Base-by-base conservation (phyloP, 2,113 vertebrate genomes). In the Stigmatopora nigra region DNA sequence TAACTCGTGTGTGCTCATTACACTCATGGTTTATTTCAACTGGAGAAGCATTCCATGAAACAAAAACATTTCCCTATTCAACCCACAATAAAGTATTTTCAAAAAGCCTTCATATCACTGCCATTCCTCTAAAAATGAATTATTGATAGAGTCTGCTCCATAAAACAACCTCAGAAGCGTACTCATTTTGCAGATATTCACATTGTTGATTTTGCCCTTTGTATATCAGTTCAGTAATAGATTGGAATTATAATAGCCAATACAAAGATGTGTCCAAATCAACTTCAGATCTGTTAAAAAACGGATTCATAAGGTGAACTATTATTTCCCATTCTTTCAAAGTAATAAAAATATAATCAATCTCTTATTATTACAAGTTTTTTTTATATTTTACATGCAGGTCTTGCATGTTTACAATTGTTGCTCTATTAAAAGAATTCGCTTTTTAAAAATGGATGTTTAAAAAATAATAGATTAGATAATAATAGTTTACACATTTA, bases 51-150 rank as follows among this genome's bases (percentile, higher is more conserved):
- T 41, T 22, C 14, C 15, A 25, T 45, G 25, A 8, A 46, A 63
- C 20, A 63, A 25, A 49, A 72, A 44, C 6, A 15, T 16, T 47
- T 8, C 47, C 16, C 7, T 31, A 3, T 36, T 9, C 0, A 1
- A 45, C 48, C 55, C 65, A 10, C 36, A 3, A n/a, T 35, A 64
- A 55, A 62, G 49, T 67, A 59, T 2, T 31, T 52, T 38, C 61
- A 68, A 19, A 11, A 31, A 56, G 22, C 11, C 19, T 68, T 55
- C 66, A 59, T 20, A 20, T 52, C 57, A n/a, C 12, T 60, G 15
- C 63, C 73, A 55, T 78, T 66, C 61, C 67, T 76, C 69, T 49
- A 45, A 71, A 7, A 64, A 75, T 78, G 70, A 85, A 77, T 80
- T 77, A 83, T 71, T 80, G 68, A 83, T 80, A 20, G 16, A 6